These are phyloP conservation scores for Chrysolina haemoptera DNA, from an alignment of 2,888 invertebrate species.

Conservation along the genomic window DNA sequence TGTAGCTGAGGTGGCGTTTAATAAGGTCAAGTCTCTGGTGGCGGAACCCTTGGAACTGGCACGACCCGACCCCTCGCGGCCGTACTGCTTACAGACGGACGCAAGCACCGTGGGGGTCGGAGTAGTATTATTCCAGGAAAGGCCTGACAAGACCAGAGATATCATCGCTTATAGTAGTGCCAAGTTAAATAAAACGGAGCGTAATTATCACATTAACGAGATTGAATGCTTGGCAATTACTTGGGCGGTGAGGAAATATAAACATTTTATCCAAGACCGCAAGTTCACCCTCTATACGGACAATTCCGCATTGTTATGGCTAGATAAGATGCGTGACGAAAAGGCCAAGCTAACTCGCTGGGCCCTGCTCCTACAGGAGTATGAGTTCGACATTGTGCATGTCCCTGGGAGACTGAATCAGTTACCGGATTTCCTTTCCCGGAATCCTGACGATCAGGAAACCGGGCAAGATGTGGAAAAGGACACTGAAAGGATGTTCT, in stretches of 20 bases:
- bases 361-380: conserved; percentile 38
- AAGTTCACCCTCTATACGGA: conserved; percentile 36
- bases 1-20: conserved; percentile 39
- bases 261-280: conserved; percentile 50
- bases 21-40: conserved; percentile 36
- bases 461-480: background rate
- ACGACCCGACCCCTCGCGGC: conserved; percentile 43
- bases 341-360: conserved; percentile 44
- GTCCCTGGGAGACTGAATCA: conserved; percentile 45
- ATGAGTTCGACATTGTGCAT: conserved; percentile 50
- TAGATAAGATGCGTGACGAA: conserved; percentile 23
- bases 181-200: conserved; percentile 26
- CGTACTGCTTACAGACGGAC: conserved; percentile 52
- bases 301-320: background rate
- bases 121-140: conserved; percentile 52
- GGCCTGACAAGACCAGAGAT: background rate
- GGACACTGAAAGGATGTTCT: background rate
- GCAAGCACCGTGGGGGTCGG: conserved; percentile 50
- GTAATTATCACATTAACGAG: conserved; percentile 43
- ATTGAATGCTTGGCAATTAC: conserved; percentile 53
- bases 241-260: conserved; percentile 53
- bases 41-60: conserved; percentile 42
- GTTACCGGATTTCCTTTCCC: conserved; percentile 46
- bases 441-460: conserved; percentile 35
- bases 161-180: conserved; percentile 51